Base-by-base conservation (phyloP, 2,888 invertebrate species). In the Rotaria macrura region DNA sequence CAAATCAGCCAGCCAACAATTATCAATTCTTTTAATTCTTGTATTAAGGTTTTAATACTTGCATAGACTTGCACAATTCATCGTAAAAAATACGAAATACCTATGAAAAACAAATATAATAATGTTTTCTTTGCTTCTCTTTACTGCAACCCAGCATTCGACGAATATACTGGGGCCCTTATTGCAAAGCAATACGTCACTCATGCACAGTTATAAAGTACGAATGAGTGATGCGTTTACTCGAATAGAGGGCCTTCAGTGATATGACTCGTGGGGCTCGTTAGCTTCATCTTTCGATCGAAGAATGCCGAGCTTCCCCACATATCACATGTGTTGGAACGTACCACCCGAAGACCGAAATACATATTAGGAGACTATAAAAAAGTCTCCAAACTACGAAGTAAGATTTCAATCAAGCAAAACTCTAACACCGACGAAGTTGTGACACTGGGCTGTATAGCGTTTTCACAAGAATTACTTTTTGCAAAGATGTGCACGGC, bases 271-370 rank as follows among this genome's bases (percentile, higher is more conserved):
- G 65, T 65, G 65, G 65, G 65, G 65, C 65, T 34, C 65, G 65
- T 34, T 65, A 65, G 65, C 65, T 65, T 65, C 65, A 65, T 65
- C 65, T 65, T 65, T 12, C 65, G 65, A 65, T 34, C 2, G 65
- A 65, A 65, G 65, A 65, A 29, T 29, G 65, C 65, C 65, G 65
- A 25, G 65, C 65, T 65, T 65, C 65, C 65, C 65, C 65, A 65
- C 65, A 65, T 34, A 17, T 14, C 12, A 34, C 65, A 57, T 65
- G 65, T 65, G 65, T 65, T 65, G 65, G 65, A 65, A 65, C 65
- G 65, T 65, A 34, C 65, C 65, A 65, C 65, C 65, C 65, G 65
- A 65, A 65, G 65, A 65, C 65, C 65, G 65, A 34, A 65, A 65
- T 34, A 17, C 0, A 17, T 34, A 17, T 34, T 17, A 65, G 65